Base-by-base conservation (phyloP, 2,113 vertebrate species). In the Xyrauchen texanus region DNA sequence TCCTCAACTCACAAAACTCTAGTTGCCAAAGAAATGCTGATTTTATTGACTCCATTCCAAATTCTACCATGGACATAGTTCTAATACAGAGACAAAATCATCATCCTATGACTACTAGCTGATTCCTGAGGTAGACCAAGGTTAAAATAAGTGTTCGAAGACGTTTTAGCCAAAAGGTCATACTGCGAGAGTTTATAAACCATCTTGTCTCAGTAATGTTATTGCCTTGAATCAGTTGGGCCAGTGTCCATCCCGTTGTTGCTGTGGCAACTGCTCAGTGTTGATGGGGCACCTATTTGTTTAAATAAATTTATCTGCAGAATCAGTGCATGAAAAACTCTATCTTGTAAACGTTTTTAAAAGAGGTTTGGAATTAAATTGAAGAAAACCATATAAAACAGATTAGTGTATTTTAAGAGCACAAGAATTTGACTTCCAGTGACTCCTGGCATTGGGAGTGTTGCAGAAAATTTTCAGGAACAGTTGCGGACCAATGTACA, bases 61-160 rank as follows among this genome's bases (percentile, higher is more conserved):
- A 34, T 34, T 34, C 21, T 3, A 34, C 3, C 21, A 34, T 34
- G 21, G 21, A 34, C 21, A 73, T 78, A 77, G 83, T 79, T 77
- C 63, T 67, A 45, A 67, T 63, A 57, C 21, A 51, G 42, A 51
- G 13, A 73, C 76, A 81, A 77, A 76, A 13, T 62, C 49, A 42
- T 49, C 67, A 51, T 79, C 78, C 63, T 49, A 52, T 12, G 45
- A 68, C 66, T 64, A 61, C 76, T 62, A 67, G 68, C 82, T 16
- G 49, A 65, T 63, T 85, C 79, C 85, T 90, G 91, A 92, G 90
- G 91, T 92, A 91, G 92, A 86, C 86, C 85, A 79, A 77, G 72
- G 74, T 86, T 85, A 80, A 73, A 72, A 77, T 34, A 34, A 34
- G 21, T 34, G 61, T 83, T 70, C 21, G 47, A 65, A 55, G 12